Base-by-base conservation (phyloP, 2,113 vertebrate species). In the Lota lota region DNA sequence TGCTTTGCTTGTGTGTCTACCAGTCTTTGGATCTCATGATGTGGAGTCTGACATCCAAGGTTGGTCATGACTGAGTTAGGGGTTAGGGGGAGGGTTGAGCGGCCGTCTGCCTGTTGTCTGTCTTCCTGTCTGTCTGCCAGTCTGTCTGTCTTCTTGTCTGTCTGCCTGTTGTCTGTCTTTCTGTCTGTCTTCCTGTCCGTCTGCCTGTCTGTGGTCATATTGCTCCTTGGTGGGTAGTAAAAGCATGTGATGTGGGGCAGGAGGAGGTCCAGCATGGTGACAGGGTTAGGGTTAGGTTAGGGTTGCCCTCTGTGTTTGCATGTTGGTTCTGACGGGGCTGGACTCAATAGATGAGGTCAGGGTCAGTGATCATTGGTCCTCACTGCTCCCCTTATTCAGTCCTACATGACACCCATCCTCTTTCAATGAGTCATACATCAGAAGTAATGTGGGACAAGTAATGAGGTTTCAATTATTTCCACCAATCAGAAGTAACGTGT, bases 11-110 rank as follows among this genome's bases (percentile, higher is more conserved):
- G 12, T 28, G 18, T 61, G 10, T 14, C 60, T 40, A 20, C 24
- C 62, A 47, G 62, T 40, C 33, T 63, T 78, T 61, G 79, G 75
- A 70, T 77, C 79, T 72, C 69, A 84, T 19, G 83, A 87, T 5
- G 70, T 85, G 78, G 87, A 88, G 61, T 83, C 81, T 80, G 83
- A 87, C 68, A 85, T 89, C 74, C 87, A 87, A 89, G 85, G 84
- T 89, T 53, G 67, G 86, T 85, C 51, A 61, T 65, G 64, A 56
- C 2, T n/a, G 5, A 33, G 12, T 3, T 7, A 7, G 28, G 3
- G 3, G 64, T 59, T 24, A 17, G 51, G 2, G 51, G 3, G 51
- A 53, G 15, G 18, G 60, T 22, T 64, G 22, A 50, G 18, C 1
- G 64, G 74, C 70, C 75, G 72, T 64, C 62, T 61, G 66, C 64